Conservation (phyloP, 2,888 invertebrate genomes). For the Eremobia ochroleuca region DNA sequence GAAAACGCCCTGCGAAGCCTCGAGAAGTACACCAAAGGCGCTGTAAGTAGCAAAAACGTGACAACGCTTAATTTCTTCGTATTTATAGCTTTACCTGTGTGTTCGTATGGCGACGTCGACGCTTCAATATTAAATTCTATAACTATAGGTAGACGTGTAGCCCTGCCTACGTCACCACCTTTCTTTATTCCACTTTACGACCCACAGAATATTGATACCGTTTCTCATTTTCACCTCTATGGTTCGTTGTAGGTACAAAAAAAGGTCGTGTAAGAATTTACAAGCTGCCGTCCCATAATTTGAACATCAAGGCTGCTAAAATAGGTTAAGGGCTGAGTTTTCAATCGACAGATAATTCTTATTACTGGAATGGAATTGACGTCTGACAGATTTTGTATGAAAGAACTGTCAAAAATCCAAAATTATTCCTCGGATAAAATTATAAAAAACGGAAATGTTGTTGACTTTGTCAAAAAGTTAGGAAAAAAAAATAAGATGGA, state of each 20-base stretch:
- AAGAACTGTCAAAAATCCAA: no score
- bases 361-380: no score
- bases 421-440: no score
- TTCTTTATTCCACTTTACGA: constrained; percentile 36
- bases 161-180: not conserved
- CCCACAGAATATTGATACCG: constrained; percentile 45
- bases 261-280: constrained; percentile 39
- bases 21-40: constrained; percentile 94
- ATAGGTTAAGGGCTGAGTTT: constrained; percentile 27
- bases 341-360: no score
- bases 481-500: not conserved
- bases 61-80: constrained; percentile 68
- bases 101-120: constrained; percentile 5
- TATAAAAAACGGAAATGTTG: constrained; percentile 4
- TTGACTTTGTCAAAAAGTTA: constrained; percentile 3
- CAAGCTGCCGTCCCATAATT: constrained; percentile 33
- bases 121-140: constrained; percentile 34
- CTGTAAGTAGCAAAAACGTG: constrained; percentile 87
- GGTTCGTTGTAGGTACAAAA: not conserved
- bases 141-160: constrained; percentile 13
- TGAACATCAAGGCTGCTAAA: constrained; percentile 35
- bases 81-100: constrained; percentile 55
- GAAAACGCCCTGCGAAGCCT: constrained; percentile 95
- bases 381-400: no score
- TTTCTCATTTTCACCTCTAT: constrained; percentile 35